phyloP scores from a whole-genome alignment of 2,797 vertebrate species.

The Macrochelys suwanniensis region DNA sequence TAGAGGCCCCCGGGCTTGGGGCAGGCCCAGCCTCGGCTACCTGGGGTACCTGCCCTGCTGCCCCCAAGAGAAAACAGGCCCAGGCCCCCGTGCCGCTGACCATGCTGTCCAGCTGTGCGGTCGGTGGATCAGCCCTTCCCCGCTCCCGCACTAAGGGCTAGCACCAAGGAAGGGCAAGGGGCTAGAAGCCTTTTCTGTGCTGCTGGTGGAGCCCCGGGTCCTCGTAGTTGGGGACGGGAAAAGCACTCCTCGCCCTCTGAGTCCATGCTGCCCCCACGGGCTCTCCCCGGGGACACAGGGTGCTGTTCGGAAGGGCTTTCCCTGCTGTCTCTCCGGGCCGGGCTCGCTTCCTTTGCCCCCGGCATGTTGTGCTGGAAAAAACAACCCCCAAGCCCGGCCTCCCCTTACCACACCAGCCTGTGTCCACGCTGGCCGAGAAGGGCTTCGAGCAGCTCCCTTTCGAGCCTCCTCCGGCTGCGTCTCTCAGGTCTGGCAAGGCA shows the following conservation, averaged over 20 bases:
- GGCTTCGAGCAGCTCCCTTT: slow-evolving; percentile 55
- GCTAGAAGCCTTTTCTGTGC: background rate
- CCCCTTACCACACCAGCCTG: background rate
- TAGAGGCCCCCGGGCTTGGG: slow-evolving; percentile 75
- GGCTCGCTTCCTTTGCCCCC: background rate
- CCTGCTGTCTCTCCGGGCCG: background rate
- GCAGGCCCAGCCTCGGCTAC: slow-evolving; percentile 1
- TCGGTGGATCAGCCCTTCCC: no score
- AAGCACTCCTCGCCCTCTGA: background rate
- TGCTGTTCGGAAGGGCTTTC: no score
- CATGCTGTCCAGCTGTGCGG: no score
- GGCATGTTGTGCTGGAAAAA: no score
- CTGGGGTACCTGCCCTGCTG: background rate
- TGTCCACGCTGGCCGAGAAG: background rate
- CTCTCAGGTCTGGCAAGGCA: slow-evolving; percentile 74
- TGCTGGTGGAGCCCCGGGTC: background rate
- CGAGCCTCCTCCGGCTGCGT: slow-evolving; percentile 40
- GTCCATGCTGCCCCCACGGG: fast-evolving
- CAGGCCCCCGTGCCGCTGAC: background rate
- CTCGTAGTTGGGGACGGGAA: fast-evolving
- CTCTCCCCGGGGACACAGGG: background rate
- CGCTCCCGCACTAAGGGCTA: no score
- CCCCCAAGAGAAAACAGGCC: slow-evolving; percentile 17
- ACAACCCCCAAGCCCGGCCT: background rate
- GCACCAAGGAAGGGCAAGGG: background rate